These are phyloP conservation scores for Puntigrus tetrazona DNA, from an alignment of 2,113 vertebrate species.

Conservation along the genomic window DNA sequence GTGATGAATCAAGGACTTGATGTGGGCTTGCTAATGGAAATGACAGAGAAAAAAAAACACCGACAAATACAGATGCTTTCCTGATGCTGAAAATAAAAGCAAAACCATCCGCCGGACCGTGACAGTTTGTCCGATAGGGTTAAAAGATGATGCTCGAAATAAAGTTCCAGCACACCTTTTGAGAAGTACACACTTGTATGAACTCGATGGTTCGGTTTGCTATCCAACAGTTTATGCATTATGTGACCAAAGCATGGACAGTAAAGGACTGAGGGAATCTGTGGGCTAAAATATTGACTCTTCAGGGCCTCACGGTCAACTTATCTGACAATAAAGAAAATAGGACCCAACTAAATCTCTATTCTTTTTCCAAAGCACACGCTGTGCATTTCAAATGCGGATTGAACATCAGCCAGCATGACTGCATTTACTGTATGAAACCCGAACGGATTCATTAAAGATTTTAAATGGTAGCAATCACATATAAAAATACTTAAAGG, in stretches of 20 bases:
- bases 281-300: not conserved
- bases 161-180: not conserved
- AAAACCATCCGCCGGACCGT: not conserved
- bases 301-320: not conserved
- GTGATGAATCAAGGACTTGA: not conserved
- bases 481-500: too few species aligned
- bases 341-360: not conserved
- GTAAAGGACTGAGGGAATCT: not conserved
- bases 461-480: not conserved
- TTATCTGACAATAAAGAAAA: not conserved
- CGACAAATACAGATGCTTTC: not conserved
- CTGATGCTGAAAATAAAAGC: conserved; percentile 1
- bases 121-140: not conserved
- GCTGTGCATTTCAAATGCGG: conserved; percentile 38
- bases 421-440: conserved; percentile 48
- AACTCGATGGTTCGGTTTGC: not conserved
- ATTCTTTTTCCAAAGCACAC: not conserved
- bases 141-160: not conserved
- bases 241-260: not conserved
- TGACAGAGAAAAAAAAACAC: too few species aligned
- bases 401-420: conserved; percentile 57
- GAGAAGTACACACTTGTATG: not conserved
- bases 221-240: not conserved
- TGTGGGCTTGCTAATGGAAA: not conserved
- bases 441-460: conserved; percentile 1